phyloP scores from a whole-genome alignment of 1,140 invertebrate genomes.

The Agrilus planipennis region DNA sequence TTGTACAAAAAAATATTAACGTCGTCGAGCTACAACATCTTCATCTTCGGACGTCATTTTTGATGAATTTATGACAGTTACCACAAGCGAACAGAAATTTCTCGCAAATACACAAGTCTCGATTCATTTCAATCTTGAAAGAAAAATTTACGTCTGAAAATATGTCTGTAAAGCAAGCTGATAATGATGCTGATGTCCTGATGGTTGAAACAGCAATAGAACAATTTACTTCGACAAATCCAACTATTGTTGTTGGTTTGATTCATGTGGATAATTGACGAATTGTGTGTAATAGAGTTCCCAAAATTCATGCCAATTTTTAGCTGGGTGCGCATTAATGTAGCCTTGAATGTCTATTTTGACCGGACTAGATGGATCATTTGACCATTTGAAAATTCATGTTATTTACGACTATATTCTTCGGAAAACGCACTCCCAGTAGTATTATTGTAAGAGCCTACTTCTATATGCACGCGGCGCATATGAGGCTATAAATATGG shows the following conservation, averaged over 20 bases:
- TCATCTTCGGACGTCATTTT: background rate
- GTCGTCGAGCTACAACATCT: background rate
- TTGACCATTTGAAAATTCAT: too few species aligned
- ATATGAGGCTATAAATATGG: too few species aligned
- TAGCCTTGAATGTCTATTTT: too few species aligned
- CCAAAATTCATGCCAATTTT: too few species aligned
- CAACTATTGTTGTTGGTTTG: slow-evolving; percentile 6
- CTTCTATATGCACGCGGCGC: too few species aligned
- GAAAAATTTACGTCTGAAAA: slow-evolving; percentile 3
- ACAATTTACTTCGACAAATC: slow-evolving; percentile 3
- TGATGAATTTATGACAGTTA: background rate
- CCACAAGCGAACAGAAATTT: background rate
- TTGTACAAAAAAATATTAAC: background rate
- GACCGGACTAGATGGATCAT: too few species aligned
- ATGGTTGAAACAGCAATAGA: slow-evolving; percentile 11
- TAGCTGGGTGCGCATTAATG: too few species aligned
- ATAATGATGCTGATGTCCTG: slow-evolving; percentile 8
- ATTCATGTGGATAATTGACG: too few species aligned
- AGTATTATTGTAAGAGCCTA: too few species aligned
- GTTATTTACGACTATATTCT: too few species aligned
- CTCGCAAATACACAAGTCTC: slow-evolving; percentile 1
- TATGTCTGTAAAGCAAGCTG: slow-evolving; percentile 4
- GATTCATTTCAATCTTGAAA: background rate
- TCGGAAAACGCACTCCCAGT: too few species aligned
- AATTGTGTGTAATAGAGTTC: too few species aligned